Evolutionary conservation across 92 coral and sea anemone genomes (phyloP).

Genomic region (Zoanthus gigantus): DNA sequence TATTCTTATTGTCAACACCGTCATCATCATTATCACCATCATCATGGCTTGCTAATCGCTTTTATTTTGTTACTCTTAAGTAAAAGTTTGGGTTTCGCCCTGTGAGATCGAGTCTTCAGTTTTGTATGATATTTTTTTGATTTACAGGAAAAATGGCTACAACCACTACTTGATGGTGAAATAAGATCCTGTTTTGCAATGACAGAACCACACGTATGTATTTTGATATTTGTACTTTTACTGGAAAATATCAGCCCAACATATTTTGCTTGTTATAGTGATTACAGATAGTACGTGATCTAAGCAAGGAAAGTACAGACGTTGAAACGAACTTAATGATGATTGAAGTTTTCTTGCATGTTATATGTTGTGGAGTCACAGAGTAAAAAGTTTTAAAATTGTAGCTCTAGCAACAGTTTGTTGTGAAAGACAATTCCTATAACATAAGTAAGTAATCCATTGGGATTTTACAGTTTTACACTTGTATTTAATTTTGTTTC

Average conservation of each 20-base stretch:
- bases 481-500: no score
- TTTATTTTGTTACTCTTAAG: background rate
- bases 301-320: background rate
- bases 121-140: background rate
- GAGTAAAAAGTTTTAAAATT: no score
- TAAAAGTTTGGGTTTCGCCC: background rate
- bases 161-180: conserved; percentile 89
- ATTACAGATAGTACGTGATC: background rate
- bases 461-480: no score
- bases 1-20: background rate
- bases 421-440: no score
- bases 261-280: background rate
- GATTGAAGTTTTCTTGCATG: no score
- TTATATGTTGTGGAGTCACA: no score
- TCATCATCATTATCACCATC: no score
- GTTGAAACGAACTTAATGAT: no score
- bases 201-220: conserved; percentile 91
- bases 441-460: no score
- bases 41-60: no score
- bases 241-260: background rate
- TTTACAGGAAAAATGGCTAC: conserved; percentile 83
- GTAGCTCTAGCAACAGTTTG: no score
- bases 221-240: background rate
- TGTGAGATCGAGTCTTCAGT: background rate
- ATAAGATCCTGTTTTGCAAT: conserved; percentile 97